Conservation (phyloP, 1,140 invertebrate species). For the Scylla paramamosain region DNA sequence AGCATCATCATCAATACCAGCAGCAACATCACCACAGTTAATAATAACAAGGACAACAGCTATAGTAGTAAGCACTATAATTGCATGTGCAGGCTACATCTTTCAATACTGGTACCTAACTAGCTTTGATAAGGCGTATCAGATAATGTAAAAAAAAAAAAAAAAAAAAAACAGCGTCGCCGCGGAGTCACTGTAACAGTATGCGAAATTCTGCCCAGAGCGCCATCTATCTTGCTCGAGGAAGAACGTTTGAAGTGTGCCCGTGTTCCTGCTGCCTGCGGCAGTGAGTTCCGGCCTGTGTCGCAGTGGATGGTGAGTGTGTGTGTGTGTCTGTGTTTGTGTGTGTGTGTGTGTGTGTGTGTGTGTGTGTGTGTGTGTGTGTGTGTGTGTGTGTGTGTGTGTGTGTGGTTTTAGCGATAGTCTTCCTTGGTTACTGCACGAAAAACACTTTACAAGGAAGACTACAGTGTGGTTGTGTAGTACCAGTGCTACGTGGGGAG, state of each 20-base stretch:
- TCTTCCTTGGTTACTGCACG: no score
- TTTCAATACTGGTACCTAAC: background rate
- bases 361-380: constrained; percentile 32
- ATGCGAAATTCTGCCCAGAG: background rate
- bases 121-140: background rate
- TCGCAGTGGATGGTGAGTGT: background rate
- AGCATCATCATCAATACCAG: no score
- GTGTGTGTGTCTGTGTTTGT: no score
- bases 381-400: constrained; percentile 37
- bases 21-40: background rate
- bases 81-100: background rate
- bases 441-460: no score
- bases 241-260: background rate
- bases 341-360: constrained; percentile 27
- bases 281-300: background rate
- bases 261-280: background rate
- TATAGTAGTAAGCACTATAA: background rate
- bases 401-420: background rate
- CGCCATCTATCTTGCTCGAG: background rate
- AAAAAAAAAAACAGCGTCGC: no score
- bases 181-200: background rate
- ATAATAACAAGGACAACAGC: background rate
- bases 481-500: no score
- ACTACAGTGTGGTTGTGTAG: no score
- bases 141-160: background rate